Base-by-base conservation (phyloP, 1,140 invertebrate species). In the Drosophila nigrodunni region DNA sequence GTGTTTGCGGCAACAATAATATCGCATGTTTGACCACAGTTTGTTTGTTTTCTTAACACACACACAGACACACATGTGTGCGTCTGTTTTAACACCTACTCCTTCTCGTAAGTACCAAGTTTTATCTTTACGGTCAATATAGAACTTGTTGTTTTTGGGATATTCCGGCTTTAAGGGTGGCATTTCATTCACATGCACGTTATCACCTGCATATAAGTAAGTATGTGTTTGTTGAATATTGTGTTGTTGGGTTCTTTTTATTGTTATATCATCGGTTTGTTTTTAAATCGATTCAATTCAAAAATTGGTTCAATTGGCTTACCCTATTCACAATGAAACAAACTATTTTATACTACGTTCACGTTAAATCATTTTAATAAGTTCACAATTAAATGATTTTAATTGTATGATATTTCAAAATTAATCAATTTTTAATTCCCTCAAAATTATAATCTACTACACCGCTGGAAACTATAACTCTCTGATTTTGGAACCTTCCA, bases 71-170 rank as follows among this genome's bases (percentile, higher is more conserved):
- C 13, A 34, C 2, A 46, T 60, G 57, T 54, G 59, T 71, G 74
- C 64, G 72, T 76, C 61, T 72, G 54, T 80, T 88, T 87, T 87
- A 82, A 66, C 82, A 88, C 83, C 83, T 88, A 89, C 74, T 82
- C 66, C 64, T 47, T 47, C 47, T 72, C 60, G 73, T 74, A 77
- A 88, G 68, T 76, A 76, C 49, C 67, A 49, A 75, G 55, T 82
- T 82, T 83, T 82, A 88, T 87, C 83, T 88, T 82, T 80, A 82
- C 70, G 83, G 83, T 82, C 83, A 88, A 88, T 82, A 88, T 82
- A 68, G 61, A 76, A 74, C 46, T 30, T 57, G 37, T 57, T 65
- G 72, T 50, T 60, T 55, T 46, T 30, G 25, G 25, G 39, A 44
- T 62, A 44, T 68, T 41, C 60, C 37, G 64, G 60, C 57, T 59